Percentiles rank a stretch among this genome's conserved stretches.
Evolutionary conservation across 2,888 invertebrate genomes (phyloP).

Genomic region (Troides oblongomaculatus): DNA sequence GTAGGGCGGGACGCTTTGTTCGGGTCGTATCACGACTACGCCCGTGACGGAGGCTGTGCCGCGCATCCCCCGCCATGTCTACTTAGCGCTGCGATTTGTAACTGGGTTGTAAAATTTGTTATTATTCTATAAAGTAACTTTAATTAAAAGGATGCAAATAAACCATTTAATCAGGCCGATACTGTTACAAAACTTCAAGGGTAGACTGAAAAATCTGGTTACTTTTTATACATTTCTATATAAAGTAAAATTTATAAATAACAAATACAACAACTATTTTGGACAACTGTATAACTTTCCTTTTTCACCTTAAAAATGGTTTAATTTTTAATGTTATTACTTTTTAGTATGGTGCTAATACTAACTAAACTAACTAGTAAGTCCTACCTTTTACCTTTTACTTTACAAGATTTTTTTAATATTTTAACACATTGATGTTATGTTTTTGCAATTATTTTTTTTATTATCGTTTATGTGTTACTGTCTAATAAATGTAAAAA

Average conservation of each 20-base stretch:
- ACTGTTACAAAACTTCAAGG: not conserved
- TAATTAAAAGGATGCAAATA: slow-evolving; percentile 2
- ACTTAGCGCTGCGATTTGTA: slow-evolving; percentile 30
- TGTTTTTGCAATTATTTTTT: too few relatives aligned
- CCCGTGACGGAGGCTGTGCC: slow-evolving; percentile 67
- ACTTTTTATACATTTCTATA: not conserved
- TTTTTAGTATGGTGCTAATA: too few relatives aligned
- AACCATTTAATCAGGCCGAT: not conserved
- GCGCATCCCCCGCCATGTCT: slow-evolving; percentile 71
- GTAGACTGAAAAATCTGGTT: not conserved
- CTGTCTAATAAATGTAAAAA: too few relatives aligned
- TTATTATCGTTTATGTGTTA: too few relatives aligned
- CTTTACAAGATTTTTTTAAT: too few relatives aligned
- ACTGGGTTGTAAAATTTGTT: slow-evolving; percentile 21
- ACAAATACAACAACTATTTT: not conserved
- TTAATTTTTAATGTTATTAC: too few relatives aligned
- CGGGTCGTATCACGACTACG: slow-evolving; percentile 67
- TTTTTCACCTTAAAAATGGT: too few relatives aligned
- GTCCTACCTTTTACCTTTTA: too few relatives aligned
- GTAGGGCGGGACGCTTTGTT: slow-evolving; percentile 73
- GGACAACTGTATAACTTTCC: not conserved
- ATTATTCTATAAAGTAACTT: slow-evolving; percentile 13
- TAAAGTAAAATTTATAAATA: not conserved
- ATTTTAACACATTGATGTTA: too few relatives aligned
- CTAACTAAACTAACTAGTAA: too few relatives aligned